Evolutionary conservation across 1,140 invertebrate genomes (phyloP), one percentile per base, ranked within the genome.

Genomic region (Mylabris phalerata): DNA sequence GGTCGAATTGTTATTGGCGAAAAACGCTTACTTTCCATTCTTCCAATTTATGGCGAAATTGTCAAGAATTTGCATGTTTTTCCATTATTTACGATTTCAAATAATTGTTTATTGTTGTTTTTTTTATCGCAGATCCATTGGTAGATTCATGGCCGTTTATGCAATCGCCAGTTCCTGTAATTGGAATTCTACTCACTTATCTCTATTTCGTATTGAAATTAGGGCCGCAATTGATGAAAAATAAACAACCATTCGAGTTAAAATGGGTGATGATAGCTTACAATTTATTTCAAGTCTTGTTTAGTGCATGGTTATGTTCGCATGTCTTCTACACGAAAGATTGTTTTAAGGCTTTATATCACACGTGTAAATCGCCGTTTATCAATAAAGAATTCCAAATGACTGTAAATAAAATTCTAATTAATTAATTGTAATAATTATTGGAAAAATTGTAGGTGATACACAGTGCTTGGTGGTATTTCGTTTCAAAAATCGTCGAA

Each of bases 131-230:
- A 75, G 73, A 68, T 63, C 68, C 71, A 4, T 50, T 71, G 26
- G 72, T 83, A 25, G 83, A 87, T 57, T 78, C 82, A 4, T 92
- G 88, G 88, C 77, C 81, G 1, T 73, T 92, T 24, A 90, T 92
- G 86, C 68, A 78, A 24, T 82, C 83, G 1, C 85, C 86, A 4
- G 74, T 78, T 46, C 87, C 88, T 1, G 80, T 90, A 2, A 61
- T 88, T 3, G 44, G 73, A 10, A 82, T 88, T 43, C 71, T 87
- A 41, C 69, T 79, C 0, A 71, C 75, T 0, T 89, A 88, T 59
- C 75, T 88, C 4, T 76, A 78, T 58, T 83, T 88, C 58, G 84
- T 89, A 0, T 74, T 86, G 60, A 81, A 81, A 69, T 65, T 83
- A 26, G 89, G 89, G n/a, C 88, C 87, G 9, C 76, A 78, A 63